These are phyloP conservation scores for Lepidostoma basale DNA, from an alignment of 1,140 invertebrate species.

Conservation along the genomic window DNA sequence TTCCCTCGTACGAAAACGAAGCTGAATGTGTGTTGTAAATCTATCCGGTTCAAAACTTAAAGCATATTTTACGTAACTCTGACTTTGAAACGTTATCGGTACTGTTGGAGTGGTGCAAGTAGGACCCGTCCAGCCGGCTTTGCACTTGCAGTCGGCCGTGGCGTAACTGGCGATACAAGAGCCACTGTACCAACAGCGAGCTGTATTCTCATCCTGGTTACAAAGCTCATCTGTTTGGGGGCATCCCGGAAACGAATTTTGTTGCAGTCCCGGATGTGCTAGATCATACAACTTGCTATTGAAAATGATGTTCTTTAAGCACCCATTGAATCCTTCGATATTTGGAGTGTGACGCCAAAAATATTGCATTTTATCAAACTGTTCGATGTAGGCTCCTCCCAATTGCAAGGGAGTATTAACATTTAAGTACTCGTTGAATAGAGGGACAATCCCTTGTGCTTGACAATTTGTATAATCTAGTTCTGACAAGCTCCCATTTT, in stretches of 20 bases:
- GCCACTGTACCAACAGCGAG: constrained; percentile 88
- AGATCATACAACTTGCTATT: constrained; percentile 95
- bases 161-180: constrained; percentile 87
- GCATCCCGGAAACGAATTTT: constrained; percentile 85
- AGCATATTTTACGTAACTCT: constrained; percentile 95
- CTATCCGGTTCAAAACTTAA: constrained; percentile 91
- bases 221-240: constrained; percentile 89
- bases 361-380: constrained; percentile 83
- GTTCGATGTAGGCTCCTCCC: constrained; percentile 65
- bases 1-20: constrained; percentile 91
- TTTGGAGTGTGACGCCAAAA: constrained; percentile 85
- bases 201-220: constrained; percentile 77
- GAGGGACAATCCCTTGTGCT: constrained; percentile 63
- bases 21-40: constrained; percentile 90
- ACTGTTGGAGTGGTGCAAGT: constrained; percentile 84
- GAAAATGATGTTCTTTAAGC: constrained; percentile 92
- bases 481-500: constrained; percentile 61
- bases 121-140: constrained; percentile 89
- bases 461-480: constrained; percentile 67
- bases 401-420: constrained; percentile 69
- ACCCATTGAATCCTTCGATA: constrained; percentile 90
- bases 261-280: constrained; percentile 82
- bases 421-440: constrained; percentile 72
- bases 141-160: constrained; percentile 88
- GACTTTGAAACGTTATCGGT: constrained; percentile 85